Conservation (phyloP, 2,888 invertebrate genomes). For the Nephrotoma guestfalica region DNA sequence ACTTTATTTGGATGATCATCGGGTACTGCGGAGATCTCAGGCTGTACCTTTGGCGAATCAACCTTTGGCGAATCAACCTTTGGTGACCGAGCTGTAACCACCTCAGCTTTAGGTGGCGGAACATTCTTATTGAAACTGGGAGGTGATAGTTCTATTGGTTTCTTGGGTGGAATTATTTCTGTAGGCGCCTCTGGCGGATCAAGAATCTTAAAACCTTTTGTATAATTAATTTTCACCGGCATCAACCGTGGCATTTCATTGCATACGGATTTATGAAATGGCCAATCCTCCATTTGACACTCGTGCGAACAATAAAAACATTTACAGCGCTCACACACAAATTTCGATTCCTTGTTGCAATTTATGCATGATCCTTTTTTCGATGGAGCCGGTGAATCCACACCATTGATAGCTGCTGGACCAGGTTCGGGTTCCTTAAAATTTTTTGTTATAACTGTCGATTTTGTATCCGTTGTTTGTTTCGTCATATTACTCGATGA, state of each 20-base stretch:
- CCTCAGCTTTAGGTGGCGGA: background rate
- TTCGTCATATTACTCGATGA: background rate
- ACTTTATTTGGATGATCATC: background rate
- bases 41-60: background rate
- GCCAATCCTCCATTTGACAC: background rate
- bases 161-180: background rate
- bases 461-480: background rate
- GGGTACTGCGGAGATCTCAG: background rate
- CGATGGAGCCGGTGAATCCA: background rate
- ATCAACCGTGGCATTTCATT: background rate
- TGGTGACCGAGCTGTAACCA: background rate
- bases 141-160: background rate
- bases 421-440: background rate
- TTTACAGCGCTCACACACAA: background rate
- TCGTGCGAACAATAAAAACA: background rate
- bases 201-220: background rate
- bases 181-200: background rate
- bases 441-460: background rate
- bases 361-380: background rate
- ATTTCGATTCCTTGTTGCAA: background rate
- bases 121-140: background rate
- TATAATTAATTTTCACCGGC: background rate
- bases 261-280: background rate
- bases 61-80: background rate
- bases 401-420: background rate